Conservation (phyloP, 1,140 invertebrate genomes). For the Anoplophora glabripennis region DNA sequence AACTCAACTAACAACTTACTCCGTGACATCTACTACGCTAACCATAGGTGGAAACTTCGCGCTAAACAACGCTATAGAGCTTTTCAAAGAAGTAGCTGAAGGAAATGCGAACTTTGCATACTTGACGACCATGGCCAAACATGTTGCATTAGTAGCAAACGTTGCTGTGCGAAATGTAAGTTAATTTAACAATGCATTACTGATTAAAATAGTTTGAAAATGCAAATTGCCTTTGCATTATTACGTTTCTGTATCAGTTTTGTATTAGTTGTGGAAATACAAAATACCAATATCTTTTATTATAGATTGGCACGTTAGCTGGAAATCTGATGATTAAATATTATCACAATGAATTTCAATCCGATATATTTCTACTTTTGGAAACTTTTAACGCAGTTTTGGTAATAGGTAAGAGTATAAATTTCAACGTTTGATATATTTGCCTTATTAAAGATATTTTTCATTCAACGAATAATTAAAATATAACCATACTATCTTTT, state of each 20-base stretch:
- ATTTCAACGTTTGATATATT: no score
- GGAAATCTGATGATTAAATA: conserved; percentile 81
- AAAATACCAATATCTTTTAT: no score
- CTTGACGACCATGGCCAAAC: conserved; percentile 56
- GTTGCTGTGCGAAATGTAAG: conserved; percentile 67
- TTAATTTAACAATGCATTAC: no score
- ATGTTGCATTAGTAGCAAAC: conserved; percentile 67
- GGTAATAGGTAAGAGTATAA: conserved; percentile 54
- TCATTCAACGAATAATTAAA: no score
- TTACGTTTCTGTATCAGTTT: no score
- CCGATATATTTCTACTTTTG: conserved; percentile 74
- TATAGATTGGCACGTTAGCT: conserved; percentile 68
- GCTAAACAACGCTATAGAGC: conserved; percentile 62
- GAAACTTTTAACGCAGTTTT: conserved; percentile 67
- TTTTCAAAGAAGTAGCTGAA: conserved; percentile 53
- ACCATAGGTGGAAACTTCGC: conserved; percentile 64
- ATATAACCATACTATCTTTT: no score
- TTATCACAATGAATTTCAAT: conserved; percentile 70
- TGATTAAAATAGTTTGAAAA: no score
- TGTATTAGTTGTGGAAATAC: no score
- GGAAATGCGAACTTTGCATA: conserved; percentile 54
- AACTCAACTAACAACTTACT: conserved; percentile 56
- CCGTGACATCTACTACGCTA: conserved; percentile 53
- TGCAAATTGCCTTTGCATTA: no score
- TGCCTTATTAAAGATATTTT: no score